Conservation (phyloP, 2,113 vertebrate species). For the Datnioides undecimradiatus region DNA sequence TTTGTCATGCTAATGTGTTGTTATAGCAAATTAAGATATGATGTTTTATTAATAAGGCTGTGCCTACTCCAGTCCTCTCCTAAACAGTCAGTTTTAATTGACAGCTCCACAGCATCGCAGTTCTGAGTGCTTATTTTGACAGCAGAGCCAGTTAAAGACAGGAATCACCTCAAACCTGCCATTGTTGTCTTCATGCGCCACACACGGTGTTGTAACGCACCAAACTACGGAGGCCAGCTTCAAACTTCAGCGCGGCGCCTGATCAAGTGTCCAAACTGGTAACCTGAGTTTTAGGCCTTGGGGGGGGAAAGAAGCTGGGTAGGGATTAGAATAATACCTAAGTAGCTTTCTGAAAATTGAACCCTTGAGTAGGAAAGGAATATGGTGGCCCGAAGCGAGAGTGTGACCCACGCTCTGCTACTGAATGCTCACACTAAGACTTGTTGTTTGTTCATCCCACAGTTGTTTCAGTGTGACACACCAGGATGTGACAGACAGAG, state of each 20-base stretch:
- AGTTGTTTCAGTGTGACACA: slow-evolving; percentile 63
- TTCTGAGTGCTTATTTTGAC: slow-evolving; percentile 32
- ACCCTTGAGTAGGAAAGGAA: slow-evolving; percentile 77
- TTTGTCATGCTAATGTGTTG: slow-evolving; percentile 81
- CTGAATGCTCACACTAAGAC: slow-evolving; percentile 53
- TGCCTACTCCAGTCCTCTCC: slow-evolving; percentile 14
- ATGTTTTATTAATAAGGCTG: slow-evolving; percentile 79
- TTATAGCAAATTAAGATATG: slow-evolving; percentile 78
- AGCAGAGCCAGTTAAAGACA: background rate
- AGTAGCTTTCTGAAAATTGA: slow-evolving; percentile 82
- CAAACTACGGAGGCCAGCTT: slow-evolving; percentile 40
- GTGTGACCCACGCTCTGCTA: slow-evolving; percentile 80
- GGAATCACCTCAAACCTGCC: slow-evolving; percentile 5
- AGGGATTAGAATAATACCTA: slow-evolving; percentile 83
- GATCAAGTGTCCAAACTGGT: slow-evolving; percentile 76
- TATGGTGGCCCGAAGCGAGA: slow-evolving; percentile 72
- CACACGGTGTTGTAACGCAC: slow-evolving; percentile 50
- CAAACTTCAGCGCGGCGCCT: slow-evolving; percentile 52
- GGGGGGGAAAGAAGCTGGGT: slow-evolving; percentile 40
- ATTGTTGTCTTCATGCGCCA: slow-evolving; percentile 42
- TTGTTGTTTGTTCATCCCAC: slow-evolving; percentile 55
- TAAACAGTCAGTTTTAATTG: slow-evolving; percentile 34
- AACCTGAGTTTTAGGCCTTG: slow-evolving; percentile 70
- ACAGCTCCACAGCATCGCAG: background rate
- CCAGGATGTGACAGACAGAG: slow-evolving; percentile 78